These are phyloP conservation scores for Gadus macrocephalus DNA, from an alignment of 2,113 vertebrate genomes.

Conservation along the genomic window DNA sequence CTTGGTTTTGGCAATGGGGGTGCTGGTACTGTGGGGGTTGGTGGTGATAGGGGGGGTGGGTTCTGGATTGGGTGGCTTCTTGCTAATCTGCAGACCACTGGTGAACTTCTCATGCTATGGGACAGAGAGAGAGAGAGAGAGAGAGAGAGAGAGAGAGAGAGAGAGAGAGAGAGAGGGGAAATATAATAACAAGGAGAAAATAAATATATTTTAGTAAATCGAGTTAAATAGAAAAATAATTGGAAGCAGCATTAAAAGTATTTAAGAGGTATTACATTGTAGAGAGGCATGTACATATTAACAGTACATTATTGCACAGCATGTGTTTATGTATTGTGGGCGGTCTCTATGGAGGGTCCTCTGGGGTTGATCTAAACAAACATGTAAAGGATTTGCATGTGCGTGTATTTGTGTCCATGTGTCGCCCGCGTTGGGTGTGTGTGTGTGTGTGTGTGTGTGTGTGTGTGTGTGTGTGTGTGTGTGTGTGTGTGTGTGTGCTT, in stretches of 20 bases:
- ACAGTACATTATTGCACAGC: too few species aligned
- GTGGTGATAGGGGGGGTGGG: constrained; percentile 41
- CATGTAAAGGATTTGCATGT: not conserved
- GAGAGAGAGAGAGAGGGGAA: not conserved
- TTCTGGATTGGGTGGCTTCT: constrained; percentile 81
- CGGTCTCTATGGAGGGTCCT: not conserved
- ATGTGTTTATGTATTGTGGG: too few species aligned
- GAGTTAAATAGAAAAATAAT: not conserved
- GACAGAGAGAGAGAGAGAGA: not conserved
- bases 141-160: not conserved
- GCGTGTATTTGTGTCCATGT: not conserved
- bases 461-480: constrained; percentile 1
- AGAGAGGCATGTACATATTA: too few species aligned
- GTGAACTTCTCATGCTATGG: constrained; percentile 98
- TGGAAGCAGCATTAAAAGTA: not conserved
- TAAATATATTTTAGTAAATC: not conserved
- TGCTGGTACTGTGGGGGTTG: constrained; percentile 35
- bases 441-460: not conserved
- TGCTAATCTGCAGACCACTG: constrained; percentile 90
- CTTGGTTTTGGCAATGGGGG: constrained; percentile 37
- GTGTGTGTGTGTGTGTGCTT: constrained; percentile 2
- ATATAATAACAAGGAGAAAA: not conserved
- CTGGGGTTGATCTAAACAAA: not conserved
- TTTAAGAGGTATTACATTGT: too few species aligned
- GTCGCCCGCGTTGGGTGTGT: not conserved